Conservation (phyloP, 1,140 invertebrate species). For the Drosophila truncata region DNA sequence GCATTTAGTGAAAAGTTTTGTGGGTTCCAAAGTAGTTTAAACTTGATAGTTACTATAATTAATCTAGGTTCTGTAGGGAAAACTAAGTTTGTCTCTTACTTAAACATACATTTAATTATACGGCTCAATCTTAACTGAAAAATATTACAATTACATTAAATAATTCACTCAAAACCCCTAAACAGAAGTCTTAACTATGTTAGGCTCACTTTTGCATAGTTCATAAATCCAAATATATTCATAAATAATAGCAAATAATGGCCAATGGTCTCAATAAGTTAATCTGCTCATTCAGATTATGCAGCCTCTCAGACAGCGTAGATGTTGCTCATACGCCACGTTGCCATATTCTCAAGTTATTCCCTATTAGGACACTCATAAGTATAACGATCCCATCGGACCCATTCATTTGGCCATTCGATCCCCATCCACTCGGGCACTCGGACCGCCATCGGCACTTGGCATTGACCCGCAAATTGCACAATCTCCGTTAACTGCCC, state of each 20-base stretch:
- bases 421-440: slow-evolving; percentile 24
- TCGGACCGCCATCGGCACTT: slow-evolving; percentile 36
- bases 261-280: not conserved
- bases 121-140: not conserved
- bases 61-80: too few relatives aligned
- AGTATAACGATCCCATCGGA: slow-evolving; percentile 29
- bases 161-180: not conserved
- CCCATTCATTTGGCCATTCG: slow-evolving; percentile 39
- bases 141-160: not conserved
- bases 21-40: not conserved
- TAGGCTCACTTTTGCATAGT: not conserved
- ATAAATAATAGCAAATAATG: not conserved
- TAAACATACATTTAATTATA: not conserved
- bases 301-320: not conserved
- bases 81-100: not conserved
- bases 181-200: rapidly evolving
- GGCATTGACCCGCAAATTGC: slow-evolving; percentile 64
- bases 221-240: not conserved
- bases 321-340: slow-evolving; percentile 24
- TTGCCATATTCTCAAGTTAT: slow-evolving; percentile 22
- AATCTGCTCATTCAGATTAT: not conserved
- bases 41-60: not conserved
- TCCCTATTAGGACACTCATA: slow-evolving; percentile 27
- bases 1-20: not conserved
- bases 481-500: slow-evolving; percentile 63